A percentile compares a stretch with the other conserved stretches of the same genome.
Conservation (phyloP, 2,888 invertebrate species). For the Ctenicera cuprea region DNA sequence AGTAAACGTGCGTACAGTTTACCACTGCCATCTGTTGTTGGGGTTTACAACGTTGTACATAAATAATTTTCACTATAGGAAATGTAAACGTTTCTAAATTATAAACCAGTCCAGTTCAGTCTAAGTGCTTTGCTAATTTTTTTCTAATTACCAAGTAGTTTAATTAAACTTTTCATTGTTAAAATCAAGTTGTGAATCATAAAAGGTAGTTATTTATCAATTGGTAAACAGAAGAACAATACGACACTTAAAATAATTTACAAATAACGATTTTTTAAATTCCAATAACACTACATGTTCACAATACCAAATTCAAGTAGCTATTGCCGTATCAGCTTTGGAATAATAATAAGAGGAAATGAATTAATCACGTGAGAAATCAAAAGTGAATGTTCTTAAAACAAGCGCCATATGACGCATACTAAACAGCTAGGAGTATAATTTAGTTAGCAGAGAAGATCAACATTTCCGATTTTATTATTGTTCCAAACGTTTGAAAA, state of each 20-base stretch:
- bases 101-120: no score
- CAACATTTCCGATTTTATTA: slow-evolving; percentile 25
- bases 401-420: slow-evolving; percentile 13
- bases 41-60: no score
- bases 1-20: no score
- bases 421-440: not conserved
- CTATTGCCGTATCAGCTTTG: slow-evolving; percentile 45
- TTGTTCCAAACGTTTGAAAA: slow-evolving; percentile 8
- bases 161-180: no score
- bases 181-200: no score
- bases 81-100: no score
- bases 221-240: not conserved
- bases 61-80: no score
- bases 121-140: no score
- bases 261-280: not conserved
- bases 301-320: slow-evolving; percentile 28
- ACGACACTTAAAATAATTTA: not conserved
- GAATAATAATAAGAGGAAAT: slow-evolving; percentile 45
- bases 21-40: no score
- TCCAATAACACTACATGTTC: not conserved
- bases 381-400: slow-evolving; percentile 37
- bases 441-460: not conserved
- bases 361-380: slow-evolving; percentile 39
- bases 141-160: no score
- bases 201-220: not conserved